Base-by-base conservation (phyloP, 1,140 invertebrate genomes). In the Ditylenchus dipsaci region DNA sequence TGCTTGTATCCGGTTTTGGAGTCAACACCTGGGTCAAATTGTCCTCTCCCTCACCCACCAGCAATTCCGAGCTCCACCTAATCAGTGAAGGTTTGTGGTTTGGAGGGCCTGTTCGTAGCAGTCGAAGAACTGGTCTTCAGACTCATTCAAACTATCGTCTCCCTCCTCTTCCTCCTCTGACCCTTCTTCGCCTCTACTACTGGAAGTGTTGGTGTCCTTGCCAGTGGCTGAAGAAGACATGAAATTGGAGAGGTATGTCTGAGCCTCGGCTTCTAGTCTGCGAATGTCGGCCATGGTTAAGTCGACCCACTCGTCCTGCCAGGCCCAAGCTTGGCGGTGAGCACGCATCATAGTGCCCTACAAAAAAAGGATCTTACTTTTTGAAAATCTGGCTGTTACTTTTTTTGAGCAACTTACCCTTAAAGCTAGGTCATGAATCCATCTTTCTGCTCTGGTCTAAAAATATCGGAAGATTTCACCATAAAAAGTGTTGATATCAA, bases 231-330 rank as follows among this genome's bases (percentile, higher is more conserved):
- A 42, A 19, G 66, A 29, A 8, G 69, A 56, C 80, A 82, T 82
- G 17, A 82, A 69, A 47, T 63, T 68, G 26, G 71, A 71, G n/a
- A 82, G 61, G 67, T 82, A 80, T 15, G 67, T 33, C 13, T 96
- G 91, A 0, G 95, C 97, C 85, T 99, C 92, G 67, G 88, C 86
- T 84, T 99, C 96, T 70, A 99, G 89, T 83, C 90, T 89, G 69
- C 96, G 87, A 66, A 99, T 97, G 83, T 99, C 93, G 71, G 92
- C 92, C 88, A 99, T 96, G 23, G 91, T 93, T 9, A 99, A 86
- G 13, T 93, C 93, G 82, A 90, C 86, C 92, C 94, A 99, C 85
- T 99, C 96, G 84, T 99, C 96, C 85, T 98, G 95, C 96, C 96
- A 99, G 49, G 91, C 91, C 96, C 96, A 99, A 0, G 95, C 96